Conservation (phyloP, 2,888 invertebrate species). For the Dolichomitus sp. region DNA sequence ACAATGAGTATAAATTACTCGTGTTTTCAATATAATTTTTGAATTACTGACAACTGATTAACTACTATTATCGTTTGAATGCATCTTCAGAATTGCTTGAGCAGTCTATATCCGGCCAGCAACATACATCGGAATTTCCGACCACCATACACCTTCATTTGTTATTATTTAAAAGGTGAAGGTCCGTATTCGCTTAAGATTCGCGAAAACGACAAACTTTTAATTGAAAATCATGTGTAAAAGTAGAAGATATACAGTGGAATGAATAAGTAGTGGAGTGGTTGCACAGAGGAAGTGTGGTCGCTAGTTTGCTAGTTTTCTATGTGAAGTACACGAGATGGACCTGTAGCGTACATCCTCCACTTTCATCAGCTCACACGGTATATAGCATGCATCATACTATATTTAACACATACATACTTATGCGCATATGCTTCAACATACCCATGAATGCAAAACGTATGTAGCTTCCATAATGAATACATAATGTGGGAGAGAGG, state of each 20-base stretch:
- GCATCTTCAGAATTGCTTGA: too few relatives aligned
- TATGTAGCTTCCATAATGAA: conserved; percentile 66
- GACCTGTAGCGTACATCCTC: not conserved
- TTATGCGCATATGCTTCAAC: conserved; percentile 56
- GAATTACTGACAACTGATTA: too few relatives aligned
- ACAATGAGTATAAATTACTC: too few relatives aligned
- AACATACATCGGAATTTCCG: too few relatives aligned
- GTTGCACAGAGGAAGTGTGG: conserved; percentile 2
- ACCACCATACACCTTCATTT: too few relatives aligned
- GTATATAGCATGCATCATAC: conserved; percentile 40
- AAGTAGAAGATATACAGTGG: not conserved
- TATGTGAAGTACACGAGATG: not conserved
- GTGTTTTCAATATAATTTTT: too few relatives aligned
- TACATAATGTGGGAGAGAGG: conserved; percentile 65
- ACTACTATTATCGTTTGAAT: too few relatives aligned
- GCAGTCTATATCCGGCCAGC: too few relatives aligned
- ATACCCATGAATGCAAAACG: conserved; percentile 66
- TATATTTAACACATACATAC: conserved; percentile 60
- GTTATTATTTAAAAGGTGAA: too few relatives aligned
- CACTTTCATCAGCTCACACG: conserved; percentile 6
- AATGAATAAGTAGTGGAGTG: not conserved
- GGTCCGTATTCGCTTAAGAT: not conserved
- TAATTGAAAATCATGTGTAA: not conserved
- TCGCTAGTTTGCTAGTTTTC: conserved; percentile 28
- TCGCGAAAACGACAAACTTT: too few relatives aligned